Evolutionary conservation across 92 coral and sea anemone genomes (phyloP).

Genomic region (Palythoa grandiflora): DNA sequence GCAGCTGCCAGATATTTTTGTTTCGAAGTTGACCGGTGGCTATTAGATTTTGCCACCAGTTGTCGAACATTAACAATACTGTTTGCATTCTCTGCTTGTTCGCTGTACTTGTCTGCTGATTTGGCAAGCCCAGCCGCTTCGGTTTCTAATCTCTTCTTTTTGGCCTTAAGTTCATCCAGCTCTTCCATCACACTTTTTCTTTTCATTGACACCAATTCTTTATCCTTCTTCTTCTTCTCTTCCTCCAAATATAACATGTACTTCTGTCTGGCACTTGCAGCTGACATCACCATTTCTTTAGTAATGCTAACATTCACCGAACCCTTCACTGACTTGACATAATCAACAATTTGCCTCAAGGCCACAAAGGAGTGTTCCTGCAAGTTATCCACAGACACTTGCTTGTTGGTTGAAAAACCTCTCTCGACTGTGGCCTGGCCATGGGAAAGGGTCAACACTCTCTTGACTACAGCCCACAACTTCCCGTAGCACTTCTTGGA

Average conservation of each 20-base stretch:
- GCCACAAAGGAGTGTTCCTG: conserved; percentile 39
- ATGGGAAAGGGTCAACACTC: conserved; percentile 16
- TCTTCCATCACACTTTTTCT: conserved; percentile 39
- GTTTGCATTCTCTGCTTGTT: conserved; percentile 26
- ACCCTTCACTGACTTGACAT: conserved; percentile 31
- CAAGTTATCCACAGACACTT: conserved; percentile 20
- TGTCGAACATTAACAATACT: conserved; percentile 1
- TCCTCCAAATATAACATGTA: conserved; percentile 51
- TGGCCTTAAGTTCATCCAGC: conserved; percentile 44
- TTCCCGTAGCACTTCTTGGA: not conserved
- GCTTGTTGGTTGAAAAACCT: conserved; percentile 39
- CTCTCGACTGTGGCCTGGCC: conserved; percentile 42
- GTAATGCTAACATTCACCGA: conserved; percentile 18
- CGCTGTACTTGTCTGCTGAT: conserved; percentile 20
- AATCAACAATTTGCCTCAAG: conserved; percentile 30
- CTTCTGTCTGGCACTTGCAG: conserved; percentile 52
- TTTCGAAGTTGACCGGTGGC: conserved; percentile 47
- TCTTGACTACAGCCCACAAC: not conserved
- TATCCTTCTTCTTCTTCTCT: conserved; percentile 36
- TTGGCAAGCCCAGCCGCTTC: conserved; percentile 48
- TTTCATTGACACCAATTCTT: conserved; percentile 37
- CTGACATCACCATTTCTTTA: conserved; percentile 28
- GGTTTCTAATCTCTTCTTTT: conserved; percentile 36
- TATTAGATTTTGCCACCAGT: conserved; percentile 50
- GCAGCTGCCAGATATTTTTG: conserved; percentile 42